Evolutionary conservation across 1,140 invertebrate species (phyloP).

Genomic region (Drosophila lowei): DNA sequence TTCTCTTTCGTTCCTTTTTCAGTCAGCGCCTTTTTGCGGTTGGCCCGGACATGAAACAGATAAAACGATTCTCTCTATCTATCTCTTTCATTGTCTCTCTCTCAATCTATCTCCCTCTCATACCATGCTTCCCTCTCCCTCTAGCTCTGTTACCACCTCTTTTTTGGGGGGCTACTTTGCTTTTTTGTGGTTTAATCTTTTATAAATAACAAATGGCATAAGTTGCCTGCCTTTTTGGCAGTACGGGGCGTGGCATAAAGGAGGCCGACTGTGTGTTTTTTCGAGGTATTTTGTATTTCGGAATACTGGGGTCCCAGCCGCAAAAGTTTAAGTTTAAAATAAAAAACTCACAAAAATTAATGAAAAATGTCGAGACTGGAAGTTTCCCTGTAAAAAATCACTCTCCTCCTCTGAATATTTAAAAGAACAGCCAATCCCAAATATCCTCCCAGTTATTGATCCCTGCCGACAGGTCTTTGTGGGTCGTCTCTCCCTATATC

Average conservation of each 20-base stretch:
- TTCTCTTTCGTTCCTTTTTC: conserved; percentile 41
- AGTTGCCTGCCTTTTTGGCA: conserved; percentile 50
- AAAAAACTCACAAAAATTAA: conserved; percentile 1
- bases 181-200: conserved; percentile 76
- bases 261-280: conserved; percentile 13
- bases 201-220: conserved; percentile 77
- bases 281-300: conserved; percentile 20
- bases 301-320: conserved; percentile 12
- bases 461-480: too few relatives aligned
- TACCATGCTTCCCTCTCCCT: too few relatives aligned
- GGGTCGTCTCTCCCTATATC: too few relatives aligned
- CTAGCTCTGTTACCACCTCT: too few relatives aligned
- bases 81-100: neutral
- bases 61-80: conserved; percentile 33
- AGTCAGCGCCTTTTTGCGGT: conserved; percentile 41
- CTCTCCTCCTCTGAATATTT: too few relatives aligned
- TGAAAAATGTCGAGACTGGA: neutral
- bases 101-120: neutral
- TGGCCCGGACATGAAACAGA: conserved; percentile 46
- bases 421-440: too few relatives aligned
- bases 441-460: too few relatives aligned
- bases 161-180: conserved; percentile 14
- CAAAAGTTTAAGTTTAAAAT: conserved; percentile 35
- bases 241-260: conserved; percentile 12
- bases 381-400: conserved; percentile 9